These are phyloP conservation scores for Drosophila fungiperda DNA, from an alignment of 2,888 invertebrate genomes.

Conservation along the genomic window DNA sequence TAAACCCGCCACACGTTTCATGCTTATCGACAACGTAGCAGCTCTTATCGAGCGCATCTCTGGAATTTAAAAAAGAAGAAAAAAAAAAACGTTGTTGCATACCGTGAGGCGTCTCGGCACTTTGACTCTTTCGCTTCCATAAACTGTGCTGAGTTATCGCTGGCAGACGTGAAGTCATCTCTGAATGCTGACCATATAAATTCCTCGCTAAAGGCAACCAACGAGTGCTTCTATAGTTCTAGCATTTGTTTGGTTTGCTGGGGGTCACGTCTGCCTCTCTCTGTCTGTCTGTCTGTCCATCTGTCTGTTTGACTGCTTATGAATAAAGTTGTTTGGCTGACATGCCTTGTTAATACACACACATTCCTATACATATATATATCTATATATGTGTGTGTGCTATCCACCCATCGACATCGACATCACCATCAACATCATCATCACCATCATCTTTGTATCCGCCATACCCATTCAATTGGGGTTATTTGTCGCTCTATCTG, in stretches of 20 bases:
- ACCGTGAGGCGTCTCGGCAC: slow-evolving; percentile 39
- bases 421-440: slow-evolving; percentile 31
- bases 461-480: slow-evolving; percentile 75
- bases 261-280: slow-evolving; percentile 64
- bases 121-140: slow-evolving; percentile 41
- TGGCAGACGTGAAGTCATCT: slow-evolving; percentile 80
- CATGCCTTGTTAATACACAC: slow-evolving; percentile 72
- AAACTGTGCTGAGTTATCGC: slow-evolving; percentile 78
- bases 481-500: slow-evolving; percentile 79
- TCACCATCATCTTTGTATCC: slow-evolving; percentile 35
- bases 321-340: slow-evolving; percentile 79
- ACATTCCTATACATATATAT: slow-evolving; percentile 5
- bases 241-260: slow-evolving; percentile 54
- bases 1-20: slow-evolving; percentile 57
- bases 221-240: slow-evolving; percentile 29
- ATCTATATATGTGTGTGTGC: not conserved
- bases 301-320: slow-evolving; percentile 66
- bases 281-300: slow-evolving; percentile 25
- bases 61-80: slow-evolving; percentile 46
- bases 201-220: slow-evolving; percentile 15
- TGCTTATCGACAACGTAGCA: slow-evolving; percentile 65
- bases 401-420: slow-evolving; percentile 23
- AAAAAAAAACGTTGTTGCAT: slow-evolving; percentile 49
- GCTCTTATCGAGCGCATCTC: slow-evolving; percentile 16
- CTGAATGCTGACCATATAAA: slow-evolving; percentile 53